A percentile compares a stretch with the other conserved stretches of the same genome.
These are phyloP conservation scores for Apus apus DNA, from an alignment of 2,113 vertebrate genomes.

Conservation along the genomic window DNA sequence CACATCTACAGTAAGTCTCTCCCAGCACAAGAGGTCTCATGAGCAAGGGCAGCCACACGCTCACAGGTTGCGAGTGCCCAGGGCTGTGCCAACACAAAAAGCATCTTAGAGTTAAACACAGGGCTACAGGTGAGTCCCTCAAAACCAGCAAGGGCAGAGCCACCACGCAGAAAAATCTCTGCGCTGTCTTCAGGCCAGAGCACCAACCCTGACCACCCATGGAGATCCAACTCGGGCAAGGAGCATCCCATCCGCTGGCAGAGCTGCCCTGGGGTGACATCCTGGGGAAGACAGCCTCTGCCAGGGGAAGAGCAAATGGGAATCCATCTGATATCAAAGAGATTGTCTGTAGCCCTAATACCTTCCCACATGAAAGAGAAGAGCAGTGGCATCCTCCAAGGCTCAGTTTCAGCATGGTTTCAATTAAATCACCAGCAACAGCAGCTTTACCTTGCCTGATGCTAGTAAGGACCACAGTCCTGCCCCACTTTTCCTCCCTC, in stretches of 20 bases:
- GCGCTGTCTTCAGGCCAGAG: background rate
- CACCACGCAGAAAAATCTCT: accelerated
- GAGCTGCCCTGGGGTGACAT: accelerated
- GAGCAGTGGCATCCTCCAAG: background rate
- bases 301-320: background rate
- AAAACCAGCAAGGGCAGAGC: background rate
- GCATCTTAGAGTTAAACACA: accelerated
- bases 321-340: background rate
- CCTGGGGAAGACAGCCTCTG: background rate
- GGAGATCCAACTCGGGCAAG: accelerated
- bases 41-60: accelerated
- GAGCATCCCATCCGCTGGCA: background rate
- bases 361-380: background rate
- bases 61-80: accelerated
- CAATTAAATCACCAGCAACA: background rate
- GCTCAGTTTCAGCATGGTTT: background rate
- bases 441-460: background rate
- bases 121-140: background rate
- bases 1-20: accelerated
- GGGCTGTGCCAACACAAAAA: background rate
- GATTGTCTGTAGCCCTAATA: accelerated
- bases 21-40: background rate
- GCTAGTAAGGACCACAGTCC: background rate
- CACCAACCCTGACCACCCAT: accelerated
- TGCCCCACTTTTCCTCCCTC: background rate